Base-by-base conservation (phyloP, 2,113 vertebrate genomes). In the Tringa solitaria region DNA sequence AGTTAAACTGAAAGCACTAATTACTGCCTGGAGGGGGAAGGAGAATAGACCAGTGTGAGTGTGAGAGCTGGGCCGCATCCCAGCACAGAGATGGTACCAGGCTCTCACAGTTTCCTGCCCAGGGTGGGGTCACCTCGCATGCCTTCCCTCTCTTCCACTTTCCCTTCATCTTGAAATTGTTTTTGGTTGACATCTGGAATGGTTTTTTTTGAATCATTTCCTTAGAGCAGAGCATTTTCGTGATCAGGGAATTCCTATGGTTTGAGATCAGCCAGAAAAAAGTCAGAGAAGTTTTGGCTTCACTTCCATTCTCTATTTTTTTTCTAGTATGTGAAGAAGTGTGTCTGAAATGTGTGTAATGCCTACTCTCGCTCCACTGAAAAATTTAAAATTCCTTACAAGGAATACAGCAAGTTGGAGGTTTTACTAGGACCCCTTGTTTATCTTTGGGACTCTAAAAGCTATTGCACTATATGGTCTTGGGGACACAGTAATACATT, bases 151-250 rank as follows among this genome's bases (percentile, higher is more conserved):
- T 60, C 63, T 59, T 80, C 75, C 84, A 93, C 90, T 93, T 92
- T 87, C 87, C 59, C n/a, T 46, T 90, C 5, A 5, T 87, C 80
- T 82, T 41, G 26, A 77, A 73, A 77, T 37, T 91, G 72, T 84
- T 97, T 82, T 93, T 10, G 2, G 69, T 94, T 90, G 86, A 96
- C 96, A 97, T 97, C 97, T 97, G 96, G 96, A 97, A 87, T 67
- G 7, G 74, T 94, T 46, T 46, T 61, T 51, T 14, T 75, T 87
- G 76, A 94, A 96, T 93, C 35, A 56, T 94, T 97, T 96, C 95
- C 85, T 95, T 79, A 59, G 82, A 95, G 74, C 90, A 30, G 30
- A 95, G 70, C 64, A 6, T 95, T 95, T 96, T 85, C 4, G 11
- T 75, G 93, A 91, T 56, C 70, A 93, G 94, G 97, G 95, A 97